phyloP scores from a whole-genome alignment of 1,140 invertebrate species.

The Popillia japonica region DNA sequence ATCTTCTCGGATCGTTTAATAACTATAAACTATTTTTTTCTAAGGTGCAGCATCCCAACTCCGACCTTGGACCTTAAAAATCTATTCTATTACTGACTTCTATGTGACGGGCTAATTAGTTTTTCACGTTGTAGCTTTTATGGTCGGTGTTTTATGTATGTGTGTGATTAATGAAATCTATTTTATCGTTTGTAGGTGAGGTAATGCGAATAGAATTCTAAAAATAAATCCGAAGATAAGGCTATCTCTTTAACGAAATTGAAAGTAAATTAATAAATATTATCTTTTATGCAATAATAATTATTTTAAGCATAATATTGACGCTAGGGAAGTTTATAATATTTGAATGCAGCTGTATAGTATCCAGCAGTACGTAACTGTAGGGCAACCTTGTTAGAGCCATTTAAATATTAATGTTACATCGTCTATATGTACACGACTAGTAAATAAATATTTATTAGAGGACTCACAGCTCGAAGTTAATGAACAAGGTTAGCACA shows the following conservation, averaged over 20 bases:
- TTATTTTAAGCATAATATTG: neutral
- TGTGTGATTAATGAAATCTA: neutral
- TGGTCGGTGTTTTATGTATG: neutral
- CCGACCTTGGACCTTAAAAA: neutral
- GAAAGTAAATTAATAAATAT: neutral
- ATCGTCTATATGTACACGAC: too few species aligned
- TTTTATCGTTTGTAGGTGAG: neutral
- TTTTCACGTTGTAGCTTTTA: neutral
- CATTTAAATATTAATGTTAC: too few species aligned
- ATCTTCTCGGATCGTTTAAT: neutral
- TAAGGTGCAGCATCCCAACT: neutral
- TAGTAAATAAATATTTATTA: too few species aligned
- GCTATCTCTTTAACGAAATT: neutral
- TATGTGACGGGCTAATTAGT: neutral
- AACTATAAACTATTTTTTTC: constrained; percentile 6
- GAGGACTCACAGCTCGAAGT: too few species aligned
- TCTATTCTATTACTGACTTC: neutral
- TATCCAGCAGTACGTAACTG: too few species aligned
- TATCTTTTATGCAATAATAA: neutral
- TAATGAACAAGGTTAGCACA: too few species aligned
- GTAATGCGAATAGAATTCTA: neutral
- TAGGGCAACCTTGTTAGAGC: too few species aligned
- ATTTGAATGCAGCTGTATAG: too few species aligned
- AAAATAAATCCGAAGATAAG: neutral
- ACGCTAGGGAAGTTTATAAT: neutral